Evolutionary conservation across 2,113 vertebrate genomes (phyloP), one percentile per base, ranked within the genome.

Genomic region (Neodontobutis hainanensis): DNA sequence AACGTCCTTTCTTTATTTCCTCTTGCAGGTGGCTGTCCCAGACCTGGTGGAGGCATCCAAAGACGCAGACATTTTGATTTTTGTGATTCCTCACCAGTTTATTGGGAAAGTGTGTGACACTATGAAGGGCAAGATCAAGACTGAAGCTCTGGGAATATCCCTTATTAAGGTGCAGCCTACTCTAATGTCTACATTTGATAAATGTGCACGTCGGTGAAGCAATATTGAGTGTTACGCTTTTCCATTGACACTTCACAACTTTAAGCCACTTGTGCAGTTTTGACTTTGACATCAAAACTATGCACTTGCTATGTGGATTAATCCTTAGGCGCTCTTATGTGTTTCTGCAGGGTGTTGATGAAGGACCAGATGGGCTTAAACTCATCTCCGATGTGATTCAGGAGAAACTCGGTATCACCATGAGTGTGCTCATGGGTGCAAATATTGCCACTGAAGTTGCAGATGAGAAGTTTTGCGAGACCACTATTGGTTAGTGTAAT

Each of bases 31-130:
- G 63, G 97, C 97, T 0, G 92, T 98, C 59, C 90, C 97, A 11
- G 96, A 99, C 75, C 89, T 98, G 74, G 82, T 94, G 58, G 95
- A 96, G 44, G 96, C 97, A 1, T 88, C 93, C 0, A 69, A 57
- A 0, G 93, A 89, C 32, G 95, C 96, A 0, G 95, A 98, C 68
- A 89, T 99, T 75, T 84, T 99, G 60, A 88, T 99, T 35, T 98
- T 99, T 12, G 97, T 99, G 84, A 96, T 99, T 76, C 97, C 97
- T 0, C 97, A 99, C 83, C 97, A 99, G 90, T 99, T 99, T 68
- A 90, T 99, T 0, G 82, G 87, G 19, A 90, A 91, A 79, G 91
- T 94, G 58, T 99, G 97, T 5, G 96, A 97, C 71, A 94, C 95
- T 84, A 92, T 99, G 34, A 95, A 94, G 84, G 93, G 92, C 68